Conservation (phyloP, 2,113 vertebrate genomes). For the Melanerpes aurifrons region DNA sequence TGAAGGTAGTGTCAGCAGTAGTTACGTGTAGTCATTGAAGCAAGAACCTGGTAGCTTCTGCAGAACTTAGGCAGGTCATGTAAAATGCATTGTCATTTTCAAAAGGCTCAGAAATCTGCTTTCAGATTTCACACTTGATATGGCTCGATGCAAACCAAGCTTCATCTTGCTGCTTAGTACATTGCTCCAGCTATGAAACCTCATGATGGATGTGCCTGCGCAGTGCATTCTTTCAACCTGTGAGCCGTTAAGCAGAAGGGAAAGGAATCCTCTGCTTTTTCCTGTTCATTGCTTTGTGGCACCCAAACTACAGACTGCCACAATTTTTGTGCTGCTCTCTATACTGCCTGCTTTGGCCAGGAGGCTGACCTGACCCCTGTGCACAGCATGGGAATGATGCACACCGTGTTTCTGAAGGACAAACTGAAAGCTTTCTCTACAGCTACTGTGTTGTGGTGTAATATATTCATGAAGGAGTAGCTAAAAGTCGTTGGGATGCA, state of each 20-base stretch:
- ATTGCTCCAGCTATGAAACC: background rate
- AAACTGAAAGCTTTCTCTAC: background rate
- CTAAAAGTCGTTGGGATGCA: background rate
- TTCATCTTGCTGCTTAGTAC: background rate
- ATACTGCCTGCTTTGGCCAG: background rate
- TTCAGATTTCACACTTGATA: background rate
- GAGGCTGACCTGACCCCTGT: background rate
- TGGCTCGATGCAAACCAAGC: background rate
- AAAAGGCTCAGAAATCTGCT: background rate
- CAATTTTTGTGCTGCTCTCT: background rate
- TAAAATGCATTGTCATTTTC: accelerated
- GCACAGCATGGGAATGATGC: background rate
- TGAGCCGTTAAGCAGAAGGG: background rate
- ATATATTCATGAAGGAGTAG: background rate
- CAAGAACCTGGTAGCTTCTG: background rate
- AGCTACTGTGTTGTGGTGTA: background rate
- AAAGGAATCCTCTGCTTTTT: background rate
- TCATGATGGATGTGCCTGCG: background rate
- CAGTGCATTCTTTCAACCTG: background rate
- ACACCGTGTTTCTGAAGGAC: background rate
- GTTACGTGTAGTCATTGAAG: background rate
- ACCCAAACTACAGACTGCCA: background rate
- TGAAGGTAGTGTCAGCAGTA: background rate
- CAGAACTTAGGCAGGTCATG: background rate
- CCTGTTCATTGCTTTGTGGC: background rate